Conservation (phyloP, 2,797 vertebrate species). For the Xiphophorus birchmanni region DNA sequence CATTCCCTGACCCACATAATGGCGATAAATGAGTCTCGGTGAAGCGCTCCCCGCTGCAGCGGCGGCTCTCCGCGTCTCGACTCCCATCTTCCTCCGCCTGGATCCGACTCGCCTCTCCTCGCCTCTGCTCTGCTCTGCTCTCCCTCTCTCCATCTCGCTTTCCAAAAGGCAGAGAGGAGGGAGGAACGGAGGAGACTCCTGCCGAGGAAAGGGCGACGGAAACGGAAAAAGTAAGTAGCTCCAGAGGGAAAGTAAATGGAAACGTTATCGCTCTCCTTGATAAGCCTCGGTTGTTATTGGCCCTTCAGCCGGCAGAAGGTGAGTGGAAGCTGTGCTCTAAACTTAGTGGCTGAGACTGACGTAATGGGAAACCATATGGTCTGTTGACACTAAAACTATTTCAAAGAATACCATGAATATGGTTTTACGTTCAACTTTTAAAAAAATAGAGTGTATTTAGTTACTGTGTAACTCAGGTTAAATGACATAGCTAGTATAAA, state of each 20-base stretch:
- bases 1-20: conserved; percentile 80
- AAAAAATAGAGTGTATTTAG: background rate
- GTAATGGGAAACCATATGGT: background rate
- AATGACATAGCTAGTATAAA: background rate
- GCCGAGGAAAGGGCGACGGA: conserved; percentile 28
- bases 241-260: background rate
- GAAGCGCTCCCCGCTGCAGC: conserved; percentile 32
- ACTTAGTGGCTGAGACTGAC: background rate
- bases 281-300: conserved; percentile 2
- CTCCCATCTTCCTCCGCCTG: conserved; percentile 41
- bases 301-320: background rate
- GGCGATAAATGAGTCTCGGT: conserved; percentile 48
- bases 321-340: background rate
- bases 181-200: conserved; percentile 23
- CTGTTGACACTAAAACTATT: background rate
- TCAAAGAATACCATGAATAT: background rate
- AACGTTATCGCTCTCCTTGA: background rate
- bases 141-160: conserved; percentile 27
- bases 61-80: conserved; percentile 17
- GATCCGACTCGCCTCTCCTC: conserved; percentile 15
- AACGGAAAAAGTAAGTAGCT: conserved; percentile 55
- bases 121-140: conserved; percentile 4
- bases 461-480: background rate
- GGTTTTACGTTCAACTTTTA: background rate
- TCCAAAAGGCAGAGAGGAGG: conserved; percentile 26